Evolutionary conservation across 2,888 invertebrate species (phyloP), one percentile per base, ranked within the genome.

Genomic region (Noctua fimbriata): DNA sequence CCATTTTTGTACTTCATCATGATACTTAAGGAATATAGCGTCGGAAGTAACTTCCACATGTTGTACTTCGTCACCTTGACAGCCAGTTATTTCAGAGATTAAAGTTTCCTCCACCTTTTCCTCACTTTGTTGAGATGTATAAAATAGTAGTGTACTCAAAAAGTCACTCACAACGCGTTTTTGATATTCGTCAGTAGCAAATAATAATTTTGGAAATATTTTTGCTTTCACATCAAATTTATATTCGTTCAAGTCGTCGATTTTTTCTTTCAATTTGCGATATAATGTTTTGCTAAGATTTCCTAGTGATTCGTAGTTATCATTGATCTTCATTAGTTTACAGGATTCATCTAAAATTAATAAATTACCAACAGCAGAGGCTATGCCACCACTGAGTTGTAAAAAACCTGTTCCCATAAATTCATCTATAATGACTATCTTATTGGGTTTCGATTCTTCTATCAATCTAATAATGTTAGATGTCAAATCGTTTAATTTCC

Each of bases 301-400:
- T 18, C 69, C 49, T 14, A 83, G n/a, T 60, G 73, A 75, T 24
- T 65, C 32, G 14, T 24, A n/a, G 21, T 79, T 44, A 18, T 52
- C 44, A 63, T 74, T 69, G 7, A 86, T 80, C 41, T 71, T 85
- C 6, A 84, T 24, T 7, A 78, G 63, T 36, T 85, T 72, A 7
- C 58, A 24, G 24, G 18, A 12, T 0, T 47, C 44, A 55, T 83
- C 81, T 28, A 71, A 65, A 65, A 81, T 36, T 2, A 86, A 60
- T n/a, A 86, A 44, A 58, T 86, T 86, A 84, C 86, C 86, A 24
- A 86, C 78, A 47, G 76, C 84, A n/a, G 81, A 73, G 24, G 78
- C 86, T 10, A 87, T 67, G 2, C 84, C 84, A 1, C 82, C 81
- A 14, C 16, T 80, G 14, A 73, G 49, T 44, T 67, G 65, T 9